These are phyloP conservation scores for Montipora foliosa DNA, from an alignment of 64 coral and sea anemone species.

Conservation along the genomic window DNA sequence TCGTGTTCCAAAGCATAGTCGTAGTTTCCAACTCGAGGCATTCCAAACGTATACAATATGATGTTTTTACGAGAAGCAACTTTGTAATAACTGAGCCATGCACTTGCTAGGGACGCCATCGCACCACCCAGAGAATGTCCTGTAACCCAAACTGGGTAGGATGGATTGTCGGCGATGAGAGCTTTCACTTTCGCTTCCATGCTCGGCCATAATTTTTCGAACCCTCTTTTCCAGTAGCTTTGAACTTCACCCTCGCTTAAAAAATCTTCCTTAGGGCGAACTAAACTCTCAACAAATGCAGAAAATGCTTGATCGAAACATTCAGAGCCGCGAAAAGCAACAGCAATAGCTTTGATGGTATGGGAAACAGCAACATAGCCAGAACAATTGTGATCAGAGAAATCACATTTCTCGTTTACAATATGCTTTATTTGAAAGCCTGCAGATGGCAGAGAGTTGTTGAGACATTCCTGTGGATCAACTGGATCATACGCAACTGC, in stretches of 20 bases:
- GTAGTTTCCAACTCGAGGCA: slow-evolving; percentile 75
- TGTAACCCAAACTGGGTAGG: slow-evolving; percentile 54
- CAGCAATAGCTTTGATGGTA: slow-evolving; percentile 17
- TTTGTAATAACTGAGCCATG: slow-evolving; percentile 22
- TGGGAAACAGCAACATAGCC: slow-evolving; percentile 48
- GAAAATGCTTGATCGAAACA: neutral
- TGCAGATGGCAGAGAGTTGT: slow-evolving; percentile 42
- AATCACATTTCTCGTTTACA: slow-evolving; percentile 37
- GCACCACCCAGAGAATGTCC: slow-evolving; percentile 79
- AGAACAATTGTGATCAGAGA: slow-evolving; percentile 20
- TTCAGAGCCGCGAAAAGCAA: slow-evolving; percentile 53
- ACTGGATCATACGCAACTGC: slow-evolving; percentile 33
- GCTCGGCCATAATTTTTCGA: slow-evolving; percentile 30
- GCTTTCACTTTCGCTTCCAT: slow-evolving; percentile 9
- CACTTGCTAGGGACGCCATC: slow-evolving; percentile 72
- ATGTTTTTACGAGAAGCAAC: slow-evolving; percentile 55
- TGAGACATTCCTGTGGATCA: slow-evolving; percentile 41
- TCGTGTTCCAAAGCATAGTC: slow-evolving; percentile 59
- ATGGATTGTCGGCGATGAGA: slow-evolving; percentile 30
- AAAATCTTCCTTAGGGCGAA: neutral
- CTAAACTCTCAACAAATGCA: slow-evolving; percentile 27
- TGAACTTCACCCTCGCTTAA: slow-evolving; percentile 13
- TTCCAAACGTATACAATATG: slow-evolving; percentile 68
- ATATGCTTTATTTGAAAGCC: neutral
- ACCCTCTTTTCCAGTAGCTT: slow-evolving; percentile 56